These are phyloP conservation scores for Monodelphis domestica DNA, from an alignment of 2,797 vertebrate species.

Conservation along the genomic window DNA sequence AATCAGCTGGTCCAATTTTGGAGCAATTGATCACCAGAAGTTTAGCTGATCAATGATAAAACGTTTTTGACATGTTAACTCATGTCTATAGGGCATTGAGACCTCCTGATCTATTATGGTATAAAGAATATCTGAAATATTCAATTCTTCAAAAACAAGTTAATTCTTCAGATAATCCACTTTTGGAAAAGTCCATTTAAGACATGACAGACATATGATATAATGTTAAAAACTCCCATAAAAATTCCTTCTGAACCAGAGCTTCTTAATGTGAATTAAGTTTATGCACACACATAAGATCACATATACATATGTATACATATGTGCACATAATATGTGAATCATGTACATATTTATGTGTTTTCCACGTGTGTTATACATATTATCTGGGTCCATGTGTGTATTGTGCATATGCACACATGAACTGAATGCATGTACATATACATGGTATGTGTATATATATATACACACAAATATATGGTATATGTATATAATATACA, in stretches of 20 bases:
- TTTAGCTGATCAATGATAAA: background rate
- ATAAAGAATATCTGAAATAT: background rate
- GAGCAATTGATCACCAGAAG: background rate
- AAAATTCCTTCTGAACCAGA: background rate
- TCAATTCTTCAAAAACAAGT: background rate
- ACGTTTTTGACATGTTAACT: background rate
- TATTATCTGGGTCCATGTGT: too few relatives aligned
- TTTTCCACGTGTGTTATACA: too few relatives aligned
- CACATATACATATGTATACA: background rate
- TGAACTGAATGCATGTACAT: too few relatives aligned
- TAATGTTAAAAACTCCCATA: background rate
- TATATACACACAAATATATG: background rate
- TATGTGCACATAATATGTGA: too few relatives aligned
- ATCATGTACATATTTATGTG: too few relatives aligned
- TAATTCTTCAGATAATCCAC: background rate
- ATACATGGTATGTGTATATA: too few relatives aligned
- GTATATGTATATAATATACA: background rate
- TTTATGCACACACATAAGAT: background rate
- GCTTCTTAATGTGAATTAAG: too few relatives aligned
- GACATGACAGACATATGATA: background rate
- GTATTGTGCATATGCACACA: too few relatives aligned
- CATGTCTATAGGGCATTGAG: background rate
- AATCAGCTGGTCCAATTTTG: background rate
- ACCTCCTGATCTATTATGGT: background rate
- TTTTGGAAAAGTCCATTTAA: background rate